Evolutionary conservation across 1,140 invertebrate species (phyloP).

Genomic region (Aphidius ervi): DNA sequence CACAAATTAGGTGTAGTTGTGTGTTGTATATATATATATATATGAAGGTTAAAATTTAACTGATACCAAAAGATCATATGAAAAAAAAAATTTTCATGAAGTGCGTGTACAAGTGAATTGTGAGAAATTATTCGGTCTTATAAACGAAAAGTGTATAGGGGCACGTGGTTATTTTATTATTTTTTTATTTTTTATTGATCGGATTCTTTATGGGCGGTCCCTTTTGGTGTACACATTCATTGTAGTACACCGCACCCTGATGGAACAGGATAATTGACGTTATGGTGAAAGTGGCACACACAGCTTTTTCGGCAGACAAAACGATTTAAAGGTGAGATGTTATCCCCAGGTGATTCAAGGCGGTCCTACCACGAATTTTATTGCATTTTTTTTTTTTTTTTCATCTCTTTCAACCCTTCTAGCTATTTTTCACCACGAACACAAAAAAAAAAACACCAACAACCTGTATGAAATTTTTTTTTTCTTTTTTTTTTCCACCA

Average conservation of each 20-base stretch:
- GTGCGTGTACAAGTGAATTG: not conserved
- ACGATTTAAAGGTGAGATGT: too few species aligned
- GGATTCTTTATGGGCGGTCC: slow-evolving; percentile 10
- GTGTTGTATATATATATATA: slow-evolving; percentile 3
- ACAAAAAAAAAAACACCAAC: too few species aligned
- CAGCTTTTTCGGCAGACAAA: too few species aligned
- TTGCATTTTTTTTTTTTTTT: too few species aligned
- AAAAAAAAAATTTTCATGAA: not conserved
- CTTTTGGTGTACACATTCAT: slow-evolving; percentile 5
- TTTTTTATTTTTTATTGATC: slow-evolving; percentile 5
- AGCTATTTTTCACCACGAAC: too few species aligned
- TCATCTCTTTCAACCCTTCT: too few species aligned
- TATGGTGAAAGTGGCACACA: not conserved
- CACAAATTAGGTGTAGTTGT: slow-evolving; percentile 16
- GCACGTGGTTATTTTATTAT: too few species aligned
- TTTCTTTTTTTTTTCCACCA: too few species aligned
- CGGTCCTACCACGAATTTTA: too few species aligned
- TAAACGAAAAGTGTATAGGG: too few species aligned
- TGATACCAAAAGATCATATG: not conserved
- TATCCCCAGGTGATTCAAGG: too few species aligned
- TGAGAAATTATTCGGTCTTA: slow-evolving; percentile 1
- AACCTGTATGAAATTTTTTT: too few species aligned
- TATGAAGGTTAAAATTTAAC: not conserved
- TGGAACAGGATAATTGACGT: slow-evolving; percentile 1
- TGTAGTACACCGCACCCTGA: not conserved